Evolutionary conservation across 2,113 vertebrate species (phyloP), one percentile per base, ranked within the genome.

Genomic region (Pseudorasbora parva): DNA sequence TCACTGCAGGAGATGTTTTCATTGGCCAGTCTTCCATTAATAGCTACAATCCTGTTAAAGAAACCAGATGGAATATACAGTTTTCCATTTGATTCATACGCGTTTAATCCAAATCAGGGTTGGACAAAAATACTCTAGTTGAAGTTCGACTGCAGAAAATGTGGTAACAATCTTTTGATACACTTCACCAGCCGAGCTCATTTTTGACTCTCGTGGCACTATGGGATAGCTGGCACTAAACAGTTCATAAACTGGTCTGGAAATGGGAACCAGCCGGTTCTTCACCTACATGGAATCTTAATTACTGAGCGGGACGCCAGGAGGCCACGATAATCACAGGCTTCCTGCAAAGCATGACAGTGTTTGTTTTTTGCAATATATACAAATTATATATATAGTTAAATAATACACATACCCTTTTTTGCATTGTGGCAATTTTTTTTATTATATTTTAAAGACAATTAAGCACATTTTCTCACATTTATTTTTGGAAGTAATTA

Each of bases 1-100:
- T n/a, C 49, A 33, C 60, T 12, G 30, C 74, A 78, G 30, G 80
- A 82, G 62, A 82, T 33, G 21, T 60, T 71, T 77, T 77, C 41
- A n/a, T 30, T 78, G 62, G 80, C 54, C 10, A 14, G 23, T 78
- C 71, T 54, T 62, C 10, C 59, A 72, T 72, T 51, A 57, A 43
- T 33, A 57, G 30, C 3, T 1, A 1, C 54, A 17, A 12, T 79
- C 64, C 27, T n/a, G 9, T 64, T 74, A 85, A 30, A 8, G 41
- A 14, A 21, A 59, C 71, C 45, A 81, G 56, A 66, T 66, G 78
- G 59, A 25, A 25, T 8, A 41, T 21, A 33, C 21, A 47, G 0
- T 78, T 47, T 59, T 21, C 23, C 19, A 30, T 21, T 37, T 21
- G 60, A 23, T 45, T 43, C 17, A 14, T 41, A 57, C 43, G 41